A percentile compares a stretch with the other conserved stretches of the same genome.
phyloP scores from a whole-genome alignment of 2,797 vertebrate genomes.

The Enteromius thamalakanensis region DNA sequence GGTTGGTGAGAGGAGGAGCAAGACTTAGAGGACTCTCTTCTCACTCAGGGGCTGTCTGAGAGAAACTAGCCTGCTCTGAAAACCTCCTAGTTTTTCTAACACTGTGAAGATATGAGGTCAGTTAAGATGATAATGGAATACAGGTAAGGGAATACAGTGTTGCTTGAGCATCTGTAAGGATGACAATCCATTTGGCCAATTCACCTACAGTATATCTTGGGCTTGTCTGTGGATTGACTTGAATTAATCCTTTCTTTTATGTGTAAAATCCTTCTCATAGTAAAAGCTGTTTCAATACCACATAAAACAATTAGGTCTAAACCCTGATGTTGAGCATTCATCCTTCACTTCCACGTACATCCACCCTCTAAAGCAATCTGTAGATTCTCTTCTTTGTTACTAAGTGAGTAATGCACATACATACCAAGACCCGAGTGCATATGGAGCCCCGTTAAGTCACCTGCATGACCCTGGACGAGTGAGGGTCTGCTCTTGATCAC shows the following conservation, averaged over 20 bases:
- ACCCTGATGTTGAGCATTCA: not conserved
- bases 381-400: conserved; percentile 23
- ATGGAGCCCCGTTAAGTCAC: conserved; percentile 54
- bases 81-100: not conserved
- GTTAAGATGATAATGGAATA: not conserved
- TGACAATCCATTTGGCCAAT: not conserved
- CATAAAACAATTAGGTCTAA: conserved; percentile 4
- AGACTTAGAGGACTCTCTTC: conserved; percentile 70
- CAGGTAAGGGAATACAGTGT: not conserved
- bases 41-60: conserved; percentile 56
- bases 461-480: conserved; percentile 63
- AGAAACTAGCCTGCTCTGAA: not conserved
- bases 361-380: conserved; percentile 26
- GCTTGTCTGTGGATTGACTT: not conserved
- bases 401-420: conserved; percentile 32
- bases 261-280: not conserved
- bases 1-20: conserved; percentile 73
- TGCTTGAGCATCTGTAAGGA: not conserved
- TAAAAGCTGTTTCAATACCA: not conserved
- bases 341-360: conserved; percentile 25
- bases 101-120: not conserved
- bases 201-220: conserved; percentile 13
- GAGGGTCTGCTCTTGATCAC: conserved; percentile 77
- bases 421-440: conserved; percentile 43
- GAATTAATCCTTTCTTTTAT: conserved; percentile 18